Evolutionary conservation across 2,888 invertebrate species (phyloP), one percentile per base, ranked within the genome.

Genomic region (Lepas anatifera): DNA sequence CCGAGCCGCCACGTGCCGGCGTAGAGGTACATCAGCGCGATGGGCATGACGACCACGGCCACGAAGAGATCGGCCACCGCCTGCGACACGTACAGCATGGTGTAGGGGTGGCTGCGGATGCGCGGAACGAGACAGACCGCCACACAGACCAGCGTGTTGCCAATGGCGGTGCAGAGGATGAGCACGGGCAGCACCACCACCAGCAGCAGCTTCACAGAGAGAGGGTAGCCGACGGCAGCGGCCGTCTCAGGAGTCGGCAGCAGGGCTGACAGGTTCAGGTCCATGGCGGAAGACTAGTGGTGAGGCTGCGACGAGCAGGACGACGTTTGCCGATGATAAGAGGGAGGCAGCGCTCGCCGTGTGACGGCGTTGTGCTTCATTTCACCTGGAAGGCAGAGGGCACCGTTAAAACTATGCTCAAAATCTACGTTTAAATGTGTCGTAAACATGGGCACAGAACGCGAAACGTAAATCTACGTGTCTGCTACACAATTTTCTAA

Each of bases 1-100:
- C 97, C 97, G 79, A 99, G 98, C 77, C 94, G 88, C 99, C 99
- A 99, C 82, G 94, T 92, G 81, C 96, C 97, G 75, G 95, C 85
- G 74, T 98, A 86, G 83, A 99, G 98, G 83, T 98, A 97, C 77
- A 95, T 92, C 70, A 96, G 92, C 71, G 98, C 97, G 79, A 98
- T 97, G 64, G 96, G 94, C 98, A 99, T 99, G 76, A 99, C 97
- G 77, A 97, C 86, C 70, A 92, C 89, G 70, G 97, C 95, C 70
- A 99, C 96, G 78, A 98, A 88, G 80, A 98, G 89, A 81, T 99
- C 99, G 75, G 98, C 97, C 73, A 98, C 92, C 71, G 98, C 98
- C 78, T 98, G 83, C 64, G 97, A 97, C 69, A 97, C 96, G 76
- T 97, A 86, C 82, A 95, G 94, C 76, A 94, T 84, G 82, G 94